Evolutionary conservation across 2,888 invertebrate genomes (phyloP), one percentile per base, ranked within the genome.

Genomic region (Drosophila setosimentum): DNA sequence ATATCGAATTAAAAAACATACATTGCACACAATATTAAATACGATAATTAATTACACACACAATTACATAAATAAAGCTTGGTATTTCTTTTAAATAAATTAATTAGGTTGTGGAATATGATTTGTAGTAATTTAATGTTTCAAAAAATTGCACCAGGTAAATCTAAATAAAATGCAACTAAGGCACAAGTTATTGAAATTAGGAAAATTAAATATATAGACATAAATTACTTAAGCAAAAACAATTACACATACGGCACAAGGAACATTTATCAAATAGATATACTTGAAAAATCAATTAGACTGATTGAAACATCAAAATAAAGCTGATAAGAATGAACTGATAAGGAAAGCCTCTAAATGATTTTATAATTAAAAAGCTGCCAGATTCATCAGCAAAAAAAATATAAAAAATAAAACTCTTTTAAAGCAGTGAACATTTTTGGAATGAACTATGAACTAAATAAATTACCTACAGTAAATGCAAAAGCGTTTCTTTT

Each of bases 381-480:
- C 18, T 33, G 16, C 29, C 30, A 7, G 21, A 68, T 37, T 11
- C n/a, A 33, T 45, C 49, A 37, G 40, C 21, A 40, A 54, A 51
- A 13, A 53, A 16, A 51, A 32, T 16, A 21, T 8, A 32, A 32
- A 60, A 50, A 49, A 51, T 30, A 54, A 64, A 51, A 67, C 58
- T 68, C 53, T 54, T 58, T 63, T 57, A 53, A 77, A 67, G 77
- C 66, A 75, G 72, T 71, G 59, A 55, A 30, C 61, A 57, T 76
- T 70, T 45, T 73, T 73, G 89, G 85, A 85, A 85, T 85, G 83
- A 48, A 55, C 42, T 74, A 80, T 64, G 67, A 75, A 73, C 77
- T 82, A 85, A 85, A 89, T 89, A 82, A 85, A 82, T 89, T 63
- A 85, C 69, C 82, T 85, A 87, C 77, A 65, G 62, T 82, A 87